These are phyloP conservation scores for Cervus canadensis DNA, from an alignment of 2,113 vertebrate species.

Conservation along the genomic window DNA sequence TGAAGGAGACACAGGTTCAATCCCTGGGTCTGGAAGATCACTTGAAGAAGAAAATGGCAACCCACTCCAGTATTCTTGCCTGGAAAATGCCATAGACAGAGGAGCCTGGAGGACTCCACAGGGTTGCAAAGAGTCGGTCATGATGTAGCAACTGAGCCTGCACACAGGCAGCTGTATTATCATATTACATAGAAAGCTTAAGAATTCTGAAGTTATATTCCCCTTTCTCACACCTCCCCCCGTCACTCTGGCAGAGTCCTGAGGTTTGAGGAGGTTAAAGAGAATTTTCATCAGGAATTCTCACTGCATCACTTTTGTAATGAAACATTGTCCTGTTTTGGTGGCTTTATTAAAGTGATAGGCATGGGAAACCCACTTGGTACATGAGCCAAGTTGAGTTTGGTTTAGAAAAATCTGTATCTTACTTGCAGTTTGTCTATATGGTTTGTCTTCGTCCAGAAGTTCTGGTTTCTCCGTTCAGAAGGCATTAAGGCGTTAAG, in stretches of 20 bases:
- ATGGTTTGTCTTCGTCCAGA: not conserved
- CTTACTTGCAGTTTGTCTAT: not conserved
- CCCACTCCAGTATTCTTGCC: not conserved
- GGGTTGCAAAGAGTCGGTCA: not conserved
- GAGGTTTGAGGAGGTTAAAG: not conserved
- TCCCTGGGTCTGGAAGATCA: not conserved
- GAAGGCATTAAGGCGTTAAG: not conserved
- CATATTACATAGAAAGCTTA: not conserved
- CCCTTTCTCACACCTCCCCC: not conserved
- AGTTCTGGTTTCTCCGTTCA: not conserved
- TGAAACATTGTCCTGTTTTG: not conserved
- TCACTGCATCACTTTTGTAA: not conserved
- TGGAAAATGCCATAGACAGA: not conserved
- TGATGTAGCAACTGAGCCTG: rapidly evolving
- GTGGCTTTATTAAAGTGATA: not conserved
- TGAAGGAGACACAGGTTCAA: not conserved
- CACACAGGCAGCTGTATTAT: not conserved
- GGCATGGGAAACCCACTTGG: not conserved
- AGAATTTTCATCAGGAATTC: not conserved
- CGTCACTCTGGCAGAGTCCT: not conserved
- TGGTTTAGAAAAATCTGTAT: not conserved
- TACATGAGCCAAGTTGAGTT: not conserved
- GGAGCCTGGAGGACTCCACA: not conserved
- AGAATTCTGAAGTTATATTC: not conserved
- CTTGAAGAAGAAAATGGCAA: not conserved